Evolutionary conservation across 2,888 invertebrate species (phyloP).

Genomic region (Morpho helenor): DNA sequence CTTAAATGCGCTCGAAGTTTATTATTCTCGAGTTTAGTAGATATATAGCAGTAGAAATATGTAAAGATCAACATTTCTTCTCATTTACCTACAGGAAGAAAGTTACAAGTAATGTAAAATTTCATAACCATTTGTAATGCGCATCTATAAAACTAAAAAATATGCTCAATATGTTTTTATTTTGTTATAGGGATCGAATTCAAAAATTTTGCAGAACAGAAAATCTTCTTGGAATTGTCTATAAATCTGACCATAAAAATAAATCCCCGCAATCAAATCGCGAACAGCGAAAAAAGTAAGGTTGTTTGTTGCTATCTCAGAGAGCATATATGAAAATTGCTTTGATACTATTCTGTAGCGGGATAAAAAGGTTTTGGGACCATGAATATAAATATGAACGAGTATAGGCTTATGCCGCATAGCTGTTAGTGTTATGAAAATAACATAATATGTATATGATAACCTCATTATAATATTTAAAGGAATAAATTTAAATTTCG

Average conservation of each 20-base stretch:
- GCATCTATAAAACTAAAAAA: slow-evolving; percentile 4
- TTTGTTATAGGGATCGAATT: slow-evolving; percentile 19
- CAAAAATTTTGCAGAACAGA: slow-evolving; percentile 37
- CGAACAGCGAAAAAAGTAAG: slow-evolving; percentile 69
- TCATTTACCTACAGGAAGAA: too few species aligned
- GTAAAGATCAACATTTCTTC: too few species aligned
- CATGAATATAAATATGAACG: slow-evolving; percentile 67
- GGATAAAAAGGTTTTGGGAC: slow-evolving; percentile 61
- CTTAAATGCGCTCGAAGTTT: too few species aligned
- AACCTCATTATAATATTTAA: not conserved
- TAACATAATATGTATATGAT: not conserved
- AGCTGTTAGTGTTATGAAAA: slow-evolving; percentile 30
- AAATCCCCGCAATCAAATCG: slow-evolving; percentile 75
- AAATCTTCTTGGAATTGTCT: slow-evolving; percentile 63
- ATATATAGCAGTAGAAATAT: too few species aligned
- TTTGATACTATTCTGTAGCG: slow-evolving; percentile 58
- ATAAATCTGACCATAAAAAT: slow-evolving; percentile 76
- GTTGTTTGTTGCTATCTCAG: slow-evolving; percentile 69
- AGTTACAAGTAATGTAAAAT: too few species aligned
- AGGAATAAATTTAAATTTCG: too few species aligned
- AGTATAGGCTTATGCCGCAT: slow-evolving; percentile 46
- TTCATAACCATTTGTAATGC: not conserved
- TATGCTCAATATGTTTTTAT: slow-evolving; percentile 24
- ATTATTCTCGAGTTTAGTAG: too few species aligned
- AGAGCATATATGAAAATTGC: slow-evolving; percentile 61